Base-by-base conservation (phyloP, 1,140 invertebrate species). In the Liolophura sinensis region DNA sequence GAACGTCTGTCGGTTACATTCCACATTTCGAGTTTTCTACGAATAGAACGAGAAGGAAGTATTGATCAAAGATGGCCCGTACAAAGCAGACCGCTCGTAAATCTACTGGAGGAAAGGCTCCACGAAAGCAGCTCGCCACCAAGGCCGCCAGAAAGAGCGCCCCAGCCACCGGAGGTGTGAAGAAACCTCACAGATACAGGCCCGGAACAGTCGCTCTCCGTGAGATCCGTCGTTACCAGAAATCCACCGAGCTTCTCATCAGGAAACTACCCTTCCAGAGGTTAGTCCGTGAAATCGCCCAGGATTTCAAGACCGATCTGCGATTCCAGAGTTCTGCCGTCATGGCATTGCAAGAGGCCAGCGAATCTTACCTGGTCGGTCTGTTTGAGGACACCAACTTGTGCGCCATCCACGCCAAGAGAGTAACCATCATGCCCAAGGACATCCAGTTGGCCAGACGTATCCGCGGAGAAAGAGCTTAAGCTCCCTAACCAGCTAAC, bases 371-470 rank as follows among this genome's bases (percentile, higher is more conserved):
- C 75, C 78, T 95, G 67, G 92, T 94, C 12, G 93, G 72, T 94
- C 86, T 96, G n/a, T 96, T 81, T 87, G 94, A 95, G 89, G 93
- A 95, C 84, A 93, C 93, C 66, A 94, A 95, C 84, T 87, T 95
- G 88, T 95, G 93, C 86, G 93, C 93, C 68, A 95, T 47, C 91
- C 92, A 78, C 79, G 93, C 93, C 70, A 96, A 95, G 84, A 90
- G 93, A 74, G 94, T 97, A 48, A 96, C 94, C 67, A 95, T 97
- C 77, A 95, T 95, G 93, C 93, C 93, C 57, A 96, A 95, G 86
- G 94, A 96, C 79, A 95, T 97, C 75, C 94, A 96, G 70, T 62
- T 82, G 54, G 81, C 80, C 1, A 59, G 76, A 31, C 58, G 79
- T 51, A 76, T 83, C 24, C 68, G 79, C 15, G 80, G 82, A 20